Percentiles rank a stretch among this genome's conserved stretches.
Conservation (phyloP, 2,113 vertebrate species). For the Pitta sordida region DNA sequence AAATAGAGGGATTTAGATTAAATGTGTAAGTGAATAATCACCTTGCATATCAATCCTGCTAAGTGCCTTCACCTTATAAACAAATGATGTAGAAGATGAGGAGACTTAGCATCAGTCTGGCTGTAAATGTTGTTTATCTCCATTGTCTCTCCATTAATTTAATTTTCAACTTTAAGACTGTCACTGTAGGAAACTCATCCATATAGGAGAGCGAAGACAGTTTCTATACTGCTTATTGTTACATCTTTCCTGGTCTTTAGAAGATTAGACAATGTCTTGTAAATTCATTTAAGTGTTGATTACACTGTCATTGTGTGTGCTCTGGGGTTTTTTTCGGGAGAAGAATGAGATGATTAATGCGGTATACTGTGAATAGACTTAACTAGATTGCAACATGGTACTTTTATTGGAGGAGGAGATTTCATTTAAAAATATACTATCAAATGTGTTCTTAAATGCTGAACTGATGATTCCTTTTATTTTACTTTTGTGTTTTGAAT, state of each 20-base stretch:
- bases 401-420: constrained; percentile 57
- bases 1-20: background rate
- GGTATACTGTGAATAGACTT: constrained; percentile 59
- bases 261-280: constrained; percentile 28
- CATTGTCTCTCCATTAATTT: constrained; percentile 22
- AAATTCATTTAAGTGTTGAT: constrained; percentile 55
- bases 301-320: constrained; percentile 28
- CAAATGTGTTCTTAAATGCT: constrained; percentile 52
- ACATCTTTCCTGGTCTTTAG: constrained; percentile 6
- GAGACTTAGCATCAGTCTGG: background rate
- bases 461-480: constrained; percentile 66
- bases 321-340: constrained; percentile 4
- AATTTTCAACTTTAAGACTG: background rate
- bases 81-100: background rate
- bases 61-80: background rate
- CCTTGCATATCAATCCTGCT: background rate
- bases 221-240: background rate
- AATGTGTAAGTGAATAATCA: background rate
- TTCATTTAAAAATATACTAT: constrained; percentile 55
- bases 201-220: background rate
- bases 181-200: background rate
- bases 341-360: constrained; percentile 69
- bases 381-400: constrained; percentile 51
- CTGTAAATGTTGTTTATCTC: background rate
- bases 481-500: constrained; percentile 64